Conservation (phyloP, 1,140 invertebrate genomes). For the Cecropterus lyciades region DNA sequence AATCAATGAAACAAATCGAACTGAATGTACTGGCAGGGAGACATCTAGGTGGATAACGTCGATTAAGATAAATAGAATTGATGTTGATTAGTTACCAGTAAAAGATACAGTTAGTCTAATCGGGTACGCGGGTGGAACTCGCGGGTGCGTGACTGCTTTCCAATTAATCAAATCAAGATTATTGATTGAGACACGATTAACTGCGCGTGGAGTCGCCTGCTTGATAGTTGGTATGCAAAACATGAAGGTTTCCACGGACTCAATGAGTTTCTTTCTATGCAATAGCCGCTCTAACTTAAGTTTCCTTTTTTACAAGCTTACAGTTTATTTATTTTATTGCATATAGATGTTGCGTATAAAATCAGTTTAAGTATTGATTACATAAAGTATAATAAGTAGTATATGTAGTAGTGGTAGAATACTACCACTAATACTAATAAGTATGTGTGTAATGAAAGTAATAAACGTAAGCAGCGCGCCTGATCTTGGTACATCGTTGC, state of each 20-base stretch:
- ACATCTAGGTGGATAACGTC: slow-evolving; percentile 7
- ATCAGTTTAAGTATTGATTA: too few relatives aligned
- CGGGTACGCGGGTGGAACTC: slow-evolving; percentile 41
- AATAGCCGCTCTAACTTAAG: neutral
- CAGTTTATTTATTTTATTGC: too few relatives aligned
- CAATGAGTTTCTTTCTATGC: slow-evolving; percentile 5
- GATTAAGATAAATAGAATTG: slow-evolving; percentile 25
- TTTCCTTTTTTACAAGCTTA: neutral
- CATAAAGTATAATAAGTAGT: too few relatives aligned
- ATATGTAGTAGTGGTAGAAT: too few relatives aligned
- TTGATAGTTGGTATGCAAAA: slow-evolving; percentile 43
- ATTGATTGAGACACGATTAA: slow-evolving; percentile 55
- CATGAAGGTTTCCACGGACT: slow-evolving; percentile 6
- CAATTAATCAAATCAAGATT: slow-evolving; percentile 58
- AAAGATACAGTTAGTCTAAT: slow-evolving; percentile 49
- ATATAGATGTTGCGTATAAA: too few relatives aligned
- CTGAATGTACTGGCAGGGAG: slow-evolving; percentile 10
- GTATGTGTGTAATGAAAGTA: too few relatives aligned
- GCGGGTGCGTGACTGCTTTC: slow-evolving; percentile 54
- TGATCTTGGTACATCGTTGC: too few relatives aligned
- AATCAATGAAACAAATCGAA: slow-evolving; percentile 14
- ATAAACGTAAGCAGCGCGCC: too few relatives aligned
- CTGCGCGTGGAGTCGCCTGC: slow-evolving; percentile 38
- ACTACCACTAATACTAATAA: too few relatives aligned
- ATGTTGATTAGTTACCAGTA: slow-evolving; percentile 37